These are phyloP conservation scores for Acronicta psi DNA, from an alignment of 2,888 invertebrate genomes.

Conservation along the genomic window DNA sequence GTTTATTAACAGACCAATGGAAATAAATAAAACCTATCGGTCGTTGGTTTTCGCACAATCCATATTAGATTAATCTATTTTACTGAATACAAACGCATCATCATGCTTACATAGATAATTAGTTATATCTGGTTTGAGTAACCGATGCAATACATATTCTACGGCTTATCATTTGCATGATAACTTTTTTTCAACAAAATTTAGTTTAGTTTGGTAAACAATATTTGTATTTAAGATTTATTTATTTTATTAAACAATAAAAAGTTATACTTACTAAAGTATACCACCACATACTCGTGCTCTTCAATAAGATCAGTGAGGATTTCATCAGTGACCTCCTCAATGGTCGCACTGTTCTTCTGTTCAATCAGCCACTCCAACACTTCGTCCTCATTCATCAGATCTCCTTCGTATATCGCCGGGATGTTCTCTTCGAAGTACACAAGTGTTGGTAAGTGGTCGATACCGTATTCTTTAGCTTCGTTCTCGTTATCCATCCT, in stretches of 20 bases:
- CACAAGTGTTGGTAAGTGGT: constrained; percentile 95
- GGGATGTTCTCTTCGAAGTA: constrained; percentile 98
- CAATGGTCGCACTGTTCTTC: constrained; percentile 96
- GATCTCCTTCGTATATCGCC: constrained; percentile 96
- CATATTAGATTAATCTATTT: too few relatives aligned
- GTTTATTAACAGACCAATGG: too few relatives aligned
- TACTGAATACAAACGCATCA: too few relatives aligned
- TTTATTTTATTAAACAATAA: not conserved
- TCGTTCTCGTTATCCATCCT: constrained; percentile 96
- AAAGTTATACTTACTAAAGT: constrained; percentile 93
- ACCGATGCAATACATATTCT: too few relatives aligned
- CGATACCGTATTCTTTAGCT: constrained; percentile 96
- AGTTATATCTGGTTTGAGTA: too few relatives aligned
- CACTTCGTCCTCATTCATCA: constrained; percentile 97
- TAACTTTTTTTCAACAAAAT: too few relatives aligned
- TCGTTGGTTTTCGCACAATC: too few relatives aligned
- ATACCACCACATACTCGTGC: constrained; percentile 97
- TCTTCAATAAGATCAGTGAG: constrained; percentile 95
- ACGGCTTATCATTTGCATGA: too few relatives aligned
- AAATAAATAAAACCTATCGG: too few relatives aligned
- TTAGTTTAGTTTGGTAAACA: too few relatives aligned
- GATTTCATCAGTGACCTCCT: constrained; percentile 98
- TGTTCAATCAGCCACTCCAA: constrained; percentile 96
- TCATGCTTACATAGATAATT: too few relatives aligned
- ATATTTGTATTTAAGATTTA: too few relatives aligned